phyloP scores from a whole-genome alignment of 2,797 vertebrate species.

The Sebastes glaucus region DNA sequence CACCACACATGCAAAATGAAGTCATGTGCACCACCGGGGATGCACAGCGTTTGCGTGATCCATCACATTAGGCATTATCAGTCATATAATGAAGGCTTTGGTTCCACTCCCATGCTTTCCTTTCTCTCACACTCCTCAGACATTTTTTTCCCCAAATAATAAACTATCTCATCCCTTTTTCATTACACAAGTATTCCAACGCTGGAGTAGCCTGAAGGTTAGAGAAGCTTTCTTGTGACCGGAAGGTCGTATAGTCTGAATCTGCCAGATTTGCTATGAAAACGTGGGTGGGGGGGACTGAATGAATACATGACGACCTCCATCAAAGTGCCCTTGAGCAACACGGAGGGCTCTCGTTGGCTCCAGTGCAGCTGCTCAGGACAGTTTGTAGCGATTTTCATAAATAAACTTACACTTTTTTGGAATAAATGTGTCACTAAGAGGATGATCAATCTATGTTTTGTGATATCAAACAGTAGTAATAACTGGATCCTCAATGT shows the following conservation, averaged over 20 bases:
- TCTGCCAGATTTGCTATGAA: conserved; percentile 39
- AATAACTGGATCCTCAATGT: neutral
- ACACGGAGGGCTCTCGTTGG: neutral
- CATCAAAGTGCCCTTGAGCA: conserved; percentile 25
- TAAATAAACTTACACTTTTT: neutral
- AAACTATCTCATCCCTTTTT: conserved; percentile 70
- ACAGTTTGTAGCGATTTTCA: neutral
- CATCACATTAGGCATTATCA: conserved; percentile 69
- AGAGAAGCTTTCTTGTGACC: conserved; percentile 56
- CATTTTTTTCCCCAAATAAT: conserved; percentile 46
- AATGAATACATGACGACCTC: conserved; percentile 8
- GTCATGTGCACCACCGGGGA: conserved; percentile 68
- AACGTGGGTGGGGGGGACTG: conserved; percentile 22
- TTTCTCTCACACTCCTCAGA: conserved; percentile 50
- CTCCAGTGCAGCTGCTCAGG: neutral
- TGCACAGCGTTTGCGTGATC: conserved; percentile 51
- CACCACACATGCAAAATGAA: conserved; percentile 73
- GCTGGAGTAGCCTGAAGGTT: conserved; percentile 55
- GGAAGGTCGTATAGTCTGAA: conserved; percentile 38
- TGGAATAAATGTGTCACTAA: neutral
- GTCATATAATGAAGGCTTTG: conserved; percentile 67
- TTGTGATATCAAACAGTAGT: neutral
- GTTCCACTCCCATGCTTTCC: conserved; percentile 64
- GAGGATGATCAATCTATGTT: neutral
- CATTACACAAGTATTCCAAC: conserved; percentile 64